These are phyloP conservation scores for Diachasmimorpha longicaudata DNA, from an alignment of 1,140 invertebrate genomes.

Conservation along the genomic window DNA sequence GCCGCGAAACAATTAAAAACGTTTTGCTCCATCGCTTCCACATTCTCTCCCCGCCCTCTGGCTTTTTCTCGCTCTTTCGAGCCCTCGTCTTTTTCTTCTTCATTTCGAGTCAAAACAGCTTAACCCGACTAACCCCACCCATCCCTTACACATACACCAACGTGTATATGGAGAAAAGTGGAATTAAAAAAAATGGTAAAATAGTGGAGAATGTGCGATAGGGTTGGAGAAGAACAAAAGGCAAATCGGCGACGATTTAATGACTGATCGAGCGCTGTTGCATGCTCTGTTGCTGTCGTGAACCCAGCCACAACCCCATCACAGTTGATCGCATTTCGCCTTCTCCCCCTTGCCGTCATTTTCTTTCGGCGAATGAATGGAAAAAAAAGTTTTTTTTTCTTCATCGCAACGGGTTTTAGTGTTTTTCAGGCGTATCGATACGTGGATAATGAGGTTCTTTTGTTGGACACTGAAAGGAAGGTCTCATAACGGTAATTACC, in stretches of 20 bases:
- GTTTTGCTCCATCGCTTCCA: constrained; percentile 60
- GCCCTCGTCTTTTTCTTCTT: constrained; percentile 20
- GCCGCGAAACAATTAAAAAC: constrained; percentile 63
- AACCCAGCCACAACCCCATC: background rate
- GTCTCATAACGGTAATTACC: background rate
- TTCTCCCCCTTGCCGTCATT: background rate
- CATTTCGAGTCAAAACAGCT: constrained; percentile 19
- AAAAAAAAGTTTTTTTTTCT: background rate
- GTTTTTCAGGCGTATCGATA: constrained; percentile 52
- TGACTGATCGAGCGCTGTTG: constrained; percentile 53
- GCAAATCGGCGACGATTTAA: constrained; percentile 53
- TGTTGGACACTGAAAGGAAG: constrained; percentile 27
- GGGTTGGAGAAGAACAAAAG: constrained; percentile 42
- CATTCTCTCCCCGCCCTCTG: constrained; percentile 19
- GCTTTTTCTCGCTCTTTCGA: background rate
- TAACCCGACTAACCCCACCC: constrained; percentile 27
- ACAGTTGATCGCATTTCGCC: background rate
- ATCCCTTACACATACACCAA: constrained; percentile 19
- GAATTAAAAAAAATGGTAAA: background rate
- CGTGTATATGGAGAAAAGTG: background rate
- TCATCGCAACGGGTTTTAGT: background rate
- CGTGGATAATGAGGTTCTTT: constrained; percentile 56
- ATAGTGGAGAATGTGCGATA: constrained; percentile 32
- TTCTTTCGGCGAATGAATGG: background rate
- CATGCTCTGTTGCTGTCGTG: constrained; percentile 32